Evolutionary conservation across 2,113 vertebrate species (phyloP).

Genomic region (Pelvicachromis taeniatus): DNA sequence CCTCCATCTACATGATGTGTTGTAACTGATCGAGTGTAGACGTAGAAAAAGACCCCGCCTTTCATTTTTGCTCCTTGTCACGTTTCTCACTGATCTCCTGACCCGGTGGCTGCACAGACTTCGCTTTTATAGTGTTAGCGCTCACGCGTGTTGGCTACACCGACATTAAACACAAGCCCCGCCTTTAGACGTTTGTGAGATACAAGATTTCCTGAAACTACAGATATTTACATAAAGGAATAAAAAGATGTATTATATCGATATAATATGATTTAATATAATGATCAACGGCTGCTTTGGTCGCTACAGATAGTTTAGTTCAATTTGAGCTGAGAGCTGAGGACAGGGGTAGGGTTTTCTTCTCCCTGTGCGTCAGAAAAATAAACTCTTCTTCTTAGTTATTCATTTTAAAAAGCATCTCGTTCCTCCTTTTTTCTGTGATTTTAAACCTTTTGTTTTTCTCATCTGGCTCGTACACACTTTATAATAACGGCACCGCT

Average conservation of each 20-base stretch:
- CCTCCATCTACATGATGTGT: background rate
- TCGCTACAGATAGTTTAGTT: background rate
- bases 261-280: background rate
- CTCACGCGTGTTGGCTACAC: background rate
- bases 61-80: background rate
- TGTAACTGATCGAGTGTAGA: background rate
- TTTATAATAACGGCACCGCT: background rate
- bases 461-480: no score
- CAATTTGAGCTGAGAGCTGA: background rate
- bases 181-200: background rate
- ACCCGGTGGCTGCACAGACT: background rate
- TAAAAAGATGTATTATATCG: background rate
- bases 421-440: background rate
- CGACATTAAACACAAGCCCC: background rate
- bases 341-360: background rate
- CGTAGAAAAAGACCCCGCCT: background rate
- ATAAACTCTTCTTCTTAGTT: background rate
- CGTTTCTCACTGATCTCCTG: background rate
- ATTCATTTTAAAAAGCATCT: background rate
- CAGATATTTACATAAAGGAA: background rate
- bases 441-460: background rate
- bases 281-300: background rate
- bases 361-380: accelerated
- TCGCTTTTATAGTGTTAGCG: accelerated
- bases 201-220: background rate